phyloP scores from a whole-genome alignment of 2,113 vertebrate species.

The cattle (Bos taurus) region DNA sequence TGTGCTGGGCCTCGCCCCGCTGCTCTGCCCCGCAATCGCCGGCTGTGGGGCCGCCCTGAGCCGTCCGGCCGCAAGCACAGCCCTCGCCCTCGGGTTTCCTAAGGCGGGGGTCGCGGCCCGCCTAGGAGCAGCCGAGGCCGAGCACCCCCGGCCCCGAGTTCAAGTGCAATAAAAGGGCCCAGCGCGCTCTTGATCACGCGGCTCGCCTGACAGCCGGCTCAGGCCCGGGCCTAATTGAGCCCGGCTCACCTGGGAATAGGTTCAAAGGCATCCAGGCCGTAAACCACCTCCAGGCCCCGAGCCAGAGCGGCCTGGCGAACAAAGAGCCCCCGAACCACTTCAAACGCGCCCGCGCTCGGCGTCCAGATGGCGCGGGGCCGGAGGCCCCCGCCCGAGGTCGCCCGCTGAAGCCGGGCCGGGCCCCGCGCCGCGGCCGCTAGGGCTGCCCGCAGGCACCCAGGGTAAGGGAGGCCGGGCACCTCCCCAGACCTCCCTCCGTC shows the following conservation, averaged over 20 bases:
- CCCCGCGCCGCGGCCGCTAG: neutral
- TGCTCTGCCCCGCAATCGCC: neutral
- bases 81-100: neutral
- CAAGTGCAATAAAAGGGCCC: constrained; percentile 25
- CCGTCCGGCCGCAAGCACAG: accelerated
- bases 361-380: constrained; percentile 52
- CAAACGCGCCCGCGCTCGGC: constrained; percentile 40
- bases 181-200: constrained; percentile 27
- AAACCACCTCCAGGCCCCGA: constrained; percentile 69
- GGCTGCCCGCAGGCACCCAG: neutral
- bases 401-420: neutral
- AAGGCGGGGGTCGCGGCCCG: neutral
- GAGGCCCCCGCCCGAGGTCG: neutral
- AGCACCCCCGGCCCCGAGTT: neutral
- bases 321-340: constrained; percentile 65
- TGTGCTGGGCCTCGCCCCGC: neutral
- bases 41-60: neutral
- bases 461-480: neutral
- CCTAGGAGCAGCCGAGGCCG: neutral
- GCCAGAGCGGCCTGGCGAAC: constrained; percentile 55
- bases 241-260: constrained; percentile 69
- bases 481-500: neutral
- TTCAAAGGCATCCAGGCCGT: constrained; percentile 71
- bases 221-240: constrained; percentile 49
- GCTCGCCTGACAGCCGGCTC: constrained; percentile 37